A percentile compares a stretch with the other conserved stretches of the same genome.
Conservation (phyloP, 2,797 vertebrate species). For the Chloroceryle amazona region DNA sequence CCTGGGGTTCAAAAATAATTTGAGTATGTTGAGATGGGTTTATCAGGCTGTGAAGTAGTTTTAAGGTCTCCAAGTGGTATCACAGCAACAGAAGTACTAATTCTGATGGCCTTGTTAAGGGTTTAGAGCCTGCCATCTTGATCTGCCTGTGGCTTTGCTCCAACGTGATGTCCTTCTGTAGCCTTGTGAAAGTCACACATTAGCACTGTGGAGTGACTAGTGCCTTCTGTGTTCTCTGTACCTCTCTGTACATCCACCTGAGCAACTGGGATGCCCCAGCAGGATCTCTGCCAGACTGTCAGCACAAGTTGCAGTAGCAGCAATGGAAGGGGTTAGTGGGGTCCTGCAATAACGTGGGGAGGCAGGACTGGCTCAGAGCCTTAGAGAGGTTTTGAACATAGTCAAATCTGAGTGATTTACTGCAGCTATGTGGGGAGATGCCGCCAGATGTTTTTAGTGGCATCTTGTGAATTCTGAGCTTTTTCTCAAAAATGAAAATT, state of each 20-base stretch:
- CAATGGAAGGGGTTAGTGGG: background rate
- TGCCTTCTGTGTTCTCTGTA: background rate
- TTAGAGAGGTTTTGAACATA: background rate
- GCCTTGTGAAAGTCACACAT: background rate
- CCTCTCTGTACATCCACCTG: background rate
- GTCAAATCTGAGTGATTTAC: background rate
- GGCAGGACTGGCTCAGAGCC: background rate
- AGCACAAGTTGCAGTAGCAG: background rate
- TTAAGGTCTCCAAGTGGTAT: background rate
- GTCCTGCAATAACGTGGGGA: background rate
- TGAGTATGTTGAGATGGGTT: background rate
- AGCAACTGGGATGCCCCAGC: background rate
- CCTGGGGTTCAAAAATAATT: background rate
- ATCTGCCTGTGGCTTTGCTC: background rate
- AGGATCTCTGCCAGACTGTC: background rate
- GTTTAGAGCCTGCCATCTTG: background rate
- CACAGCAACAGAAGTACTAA: background rate
- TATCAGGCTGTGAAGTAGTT: background rate
- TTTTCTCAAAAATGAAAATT: background rate
- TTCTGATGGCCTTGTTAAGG: background rate
- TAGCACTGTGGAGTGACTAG: background rate
- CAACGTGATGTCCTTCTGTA: background rate
- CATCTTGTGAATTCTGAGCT: background rate
- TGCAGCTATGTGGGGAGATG: accelerated
- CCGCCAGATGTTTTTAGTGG: background rate